Evolutionary conservation across 1,140 invertebrate species (phyloP), one percentile per base, ranked within the genome.

Genomic region (Orius laevigatus): DNA sequence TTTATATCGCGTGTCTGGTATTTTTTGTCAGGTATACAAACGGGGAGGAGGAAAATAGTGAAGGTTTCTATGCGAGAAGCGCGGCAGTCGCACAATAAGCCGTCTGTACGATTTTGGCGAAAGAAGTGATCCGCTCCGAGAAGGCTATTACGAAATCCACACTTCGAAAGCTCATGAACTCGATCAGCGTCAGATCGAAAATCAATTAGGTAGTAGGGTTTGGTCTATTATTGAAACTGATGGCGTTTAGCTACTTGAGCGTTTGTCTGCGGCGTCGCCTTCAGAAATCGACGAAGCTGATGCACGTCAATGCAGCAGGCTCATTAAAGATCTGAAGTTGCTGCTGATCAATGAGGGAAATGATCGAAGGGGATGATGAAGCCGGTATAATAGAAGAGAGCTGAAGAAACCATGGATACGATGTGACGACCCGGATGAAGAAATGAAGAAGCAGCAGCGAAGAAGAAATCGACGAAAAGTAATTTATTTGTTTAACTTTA

Each of bases 311-410:
- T 99, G 90, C 92, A 98, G 59, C n/a, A 74, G 76, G 31, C 65
- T 98, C 6, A 67, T 97, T 0, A 77, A 81, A 57, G 72, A 4
- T 89, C 91, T 0, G 93, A 98, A 68, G 79, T 99, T 14, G 85
- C 89, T 2, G 78, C 79, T 12, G n/a, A n/a, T 94, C 90, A 0
- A 98, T 98, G 95, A 77, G 90, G 60, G 94, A 98, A 56, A 70
- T 99, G 66, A n/a, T 95, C 92, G 0, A 94, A 90, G 66, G 94
- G 98, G 74, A 97, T 98, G 93, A 97, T 94, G 86, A 91, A 63
- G 91, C 93, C 5, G 92, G 94, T n/a, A 96, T 98, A 39, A 91
- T 98, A 50, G 94, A 97, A 63, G 93, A 98, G 69, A 98, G 98
- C 98, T 35, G 93, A 98, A 56, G 95, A 99, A 64, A 94, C 93